Base-by-base conservation (phyloP, 1,140 invertebrate genomes). In the Drosophila kanapiae region DNA sequence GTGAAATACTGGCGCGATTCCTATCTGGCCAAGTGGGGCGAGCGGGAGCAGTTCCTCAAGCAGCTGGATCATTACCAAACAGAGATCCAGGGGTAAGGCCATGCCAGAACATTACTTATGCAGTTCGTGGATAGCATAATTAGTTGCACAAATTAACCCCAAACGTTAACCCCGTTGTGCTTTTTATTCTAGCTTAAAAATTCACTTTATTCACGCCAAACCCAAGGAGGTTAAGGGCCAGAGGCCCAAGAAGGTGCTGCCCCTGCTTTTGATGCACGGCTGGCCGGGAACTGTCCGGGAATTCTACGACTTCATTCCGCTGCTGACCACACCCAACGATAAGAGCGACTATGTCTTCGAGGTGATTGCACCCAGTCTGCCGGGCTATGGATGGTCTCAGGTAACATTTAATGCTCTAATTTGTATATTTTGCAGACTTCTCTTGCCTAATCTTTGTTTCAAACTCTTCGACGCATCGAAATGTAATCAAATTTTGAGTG, bases 251-350 rank as follows among this genome's bases (percentile, higher is more conserved):
- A 95, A 93, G 94, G 94, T 97, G 1, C 72, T 96, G 4, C 97
- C 97, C 0, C 47, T 98, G 23, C 82, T 98, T 1, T 27, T 99
- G 2, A 80, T 97, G 6, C 97, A 99, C 85, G 98, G 98, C 14
- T 99, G 98, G 98, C 98, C 98, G 4, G 97, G 98, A 31, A 97
- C 96, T 0, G 94, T 98, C 4, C 94, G 96, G 10, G 97, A 98
- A 92, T 98, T 98, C 91, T 96, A 97, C 75, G 96, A 97, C 81
- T 94, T 97, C 1, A 95, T 97, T 53, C 96, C 96, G 0, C 60
- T 96, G 6, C 93, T 97, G 2, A 96, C 94, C 0, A 94, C 94
- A 2, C 93, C 95, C 6, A 92, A 93, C 51, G 91, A 93, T 33
- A 94, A 94, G 9, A 93, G 94, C 45, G 93, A 96, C 74, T 95